Base-by-base conservation (phyloP, 2,888 invertebrate genomes). In the Parapristionchus giblindavisi region DNA sequence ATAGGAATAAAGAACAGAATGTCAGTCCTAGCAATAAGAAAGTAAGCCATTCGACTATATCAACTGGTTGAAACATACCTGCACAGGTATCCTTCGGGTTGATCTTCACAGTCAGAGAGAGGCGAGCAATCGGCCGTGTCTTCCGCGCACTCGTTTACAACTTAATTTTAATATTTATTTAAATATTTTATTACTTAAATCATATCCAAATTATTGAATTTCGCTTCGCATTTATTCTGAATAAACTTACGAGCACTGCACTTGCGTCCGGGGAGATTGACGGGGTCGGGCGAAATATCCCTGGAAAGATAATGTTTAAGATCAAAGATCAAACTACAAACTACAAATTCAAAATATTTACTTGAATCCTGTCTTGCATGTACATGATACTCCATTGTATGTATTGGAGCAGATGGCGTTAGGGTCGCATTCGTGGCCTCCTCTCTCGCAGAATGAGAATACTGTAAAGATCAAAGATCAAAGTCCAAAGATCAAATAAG, bases 361-460 rank as follows among this genome's bases (percentile, higher is more conserved):
- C 54, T 54, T 40, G 66, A 60, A 83, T 34, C 83, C 84, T n/a
- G 77, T 68, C 73, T 82, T 83, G 76, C 86, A 87, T 65, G 85
- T 83, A 75, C 85, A 85, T 66, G 82, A 80, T 68, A 78, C 79
- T 2, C 83, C 82, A 70, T 84, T 80, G 76, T 82, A 85, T 11
- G 84, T 82, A 77, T 85, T 85, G 24, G 85, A 85, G 77, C 85
- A 85, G 75, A 83, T 79, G 32, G 85, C 85, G 56, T 84, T 84
- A n/a, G 66, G 65, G 63, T 84, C 84, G 70, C 85, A 85, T 65
- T 85, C 85, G 68, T 83, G 81, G 32, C 76, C 58, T 21, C 79
- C 79, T 38, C 60, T 38, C 58, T 84, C 84, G 73, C 85, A 85
- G 40, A 82, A 84, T 21, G 77, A 77, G 79, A 85, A 84, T 5